These are phyloP conservation scores for Tympanoctomys barrerae DNA, from an alignment of 2,797 vertebrate genomes.

Conservation along the genomic window DNA sequence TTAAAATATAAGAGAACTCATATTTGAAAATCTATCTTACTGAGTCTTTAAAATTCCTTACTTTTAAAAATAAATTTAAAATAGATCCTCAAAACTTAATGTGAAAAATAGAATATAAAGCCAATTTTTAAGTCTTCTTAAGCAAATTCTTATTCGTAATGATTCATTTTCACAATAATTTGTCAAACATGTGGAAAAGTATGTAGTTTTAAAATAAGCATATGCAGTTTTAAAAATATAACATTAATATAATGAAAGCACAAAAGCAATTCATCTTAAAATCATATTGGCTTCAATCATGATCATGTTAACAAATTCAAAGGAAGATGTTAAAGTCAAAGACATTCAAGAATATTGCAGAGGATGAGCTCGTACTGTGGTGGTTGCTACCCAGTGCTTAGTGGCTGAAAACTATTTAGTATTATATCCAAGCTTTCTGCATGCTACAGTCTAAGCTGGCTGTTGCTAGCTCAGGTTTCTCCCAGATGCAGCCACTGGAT, in stretches of 20 bases:
- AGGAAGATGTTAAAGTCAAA: background rate
- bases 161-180: background rate
- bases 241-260: background rate
- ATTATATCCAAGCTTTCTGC: background rate
- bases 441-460: background rate
- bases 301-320: slow-evolving; percentile 9
- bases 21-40: slow-evolving; percentile 25
- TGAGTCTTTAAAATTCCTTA: slow-evolving; percentile 40
- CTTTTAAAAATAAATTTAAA: slow-evolving; percentile 48
- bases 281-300: background rate
- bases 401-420: background rate
- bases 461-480: background rate
- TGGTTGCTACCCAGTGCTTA: background rate
- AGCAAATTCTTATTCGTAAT: background rate
- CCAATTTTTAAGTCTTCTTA: background rate
- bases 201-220: slow-evolving; percentile 28
- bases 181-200: background rate
- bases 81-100: background rate
- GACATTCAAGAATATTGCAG: background rate
- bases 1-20: slow-evolving; percentile 54
- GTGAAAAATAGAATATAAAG: slow-evolving; percentile 1
- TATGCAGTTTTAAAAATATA: slow-evolving; percentile 31
- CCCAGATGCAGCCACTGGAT: background rate
- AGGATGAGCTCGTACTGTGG: background rate
- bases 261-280: slow-evolving; percentile 16